Evolutionary conservation across 2,113 vertebrate genomes (phyloP).

Genomic region (Buteo buteo): DNA sequence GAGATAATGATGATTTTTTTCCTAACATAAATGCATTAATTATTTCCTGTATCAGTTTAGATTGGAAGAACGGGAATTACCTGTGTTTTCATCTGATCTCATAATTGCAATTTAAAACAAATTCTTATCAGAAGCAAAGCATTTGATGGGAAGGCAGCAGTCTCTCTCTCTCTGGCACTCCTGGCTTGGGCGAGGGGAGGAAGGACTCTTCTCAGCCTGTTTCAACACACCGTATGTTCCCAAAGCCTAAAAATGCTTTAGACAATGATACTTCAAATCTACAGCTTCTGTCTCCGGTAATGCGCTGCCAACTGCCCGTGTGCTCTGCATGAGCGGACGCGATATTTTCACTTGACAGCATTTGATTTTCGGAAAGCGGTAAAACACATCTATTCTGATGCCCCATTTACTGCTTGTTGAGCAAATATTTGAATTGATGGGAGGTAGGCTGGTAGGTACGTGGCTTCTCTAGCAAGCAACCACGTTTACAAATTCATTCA

Average conservation of each 20-base stretch:
- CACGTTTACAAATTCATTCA: neutral
- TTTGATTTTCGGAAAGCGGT: neutral
- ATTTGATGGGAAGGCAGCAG: neutral
- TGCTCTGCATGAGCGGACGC: neutral
- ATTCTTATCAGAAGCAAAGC: neutral
- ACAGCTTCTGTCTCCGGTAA: neutral
- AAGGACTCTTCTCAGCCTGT: neutral
- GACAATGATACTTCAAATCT: neutral
- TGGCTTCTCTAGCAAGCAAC: neutral
- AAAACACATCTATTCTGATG: rapidly evolving
- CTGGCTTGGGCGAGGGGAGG: neutral
- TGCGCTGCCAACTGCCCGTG: neutral
- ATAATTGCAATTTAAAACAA: neutral
- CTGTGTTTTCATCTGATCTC: neutral
- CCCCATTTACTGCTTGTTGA: neutral
- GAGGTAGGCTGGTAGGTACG: neutral
- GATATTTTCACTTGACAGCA: neutral
- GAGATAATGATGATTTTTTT: neutral
- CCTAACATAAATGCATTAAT: neutral
- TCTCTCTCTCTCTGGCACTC: too few relatives aligned
- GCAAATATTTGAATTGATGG: neutral
- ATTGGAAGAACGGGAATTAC: neutral
- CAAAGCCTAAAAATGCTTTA: neutral
- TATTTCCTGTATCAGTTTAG: neutral
- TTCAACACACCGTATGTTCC: neutral